Conservation (phyloP, 2,113 vertebrate species). For the Bubo scandiacus region DNA sequence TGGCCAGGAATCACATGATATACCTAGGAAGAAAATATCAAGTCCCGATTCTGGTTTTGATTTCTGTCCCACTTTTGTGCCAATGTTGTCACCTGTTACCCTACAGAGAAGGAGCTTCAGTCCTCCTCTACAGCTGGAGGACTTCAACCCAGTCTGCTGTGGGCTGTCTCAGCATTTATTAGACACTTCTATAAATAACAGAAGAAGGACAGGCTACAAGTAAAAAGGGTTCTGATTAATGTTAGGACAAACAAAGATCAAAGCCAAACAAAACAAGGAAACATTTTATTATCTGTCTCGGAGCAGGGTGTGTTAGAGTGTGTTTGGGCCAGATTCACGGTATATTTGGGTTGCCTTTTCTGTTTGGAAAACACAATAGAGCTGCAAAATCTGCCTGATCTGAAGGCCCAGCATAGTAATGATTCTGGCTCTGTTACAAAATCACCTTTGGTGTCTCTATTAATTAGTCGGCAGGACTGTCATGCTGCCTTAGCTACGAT, state of each 20-base stretch:
- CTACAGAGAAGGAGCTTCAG: not conserved
- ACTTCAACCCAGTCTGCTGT: not conserved
- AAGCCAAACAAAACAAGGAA: not conserved
- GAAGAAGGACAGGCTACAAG: not conserved
- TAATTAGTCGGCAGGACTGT: constrained; percentile 33
- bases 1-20: accelerated
- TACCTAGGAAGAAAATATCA: not conserved
- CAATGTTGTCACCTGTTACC: not conserved
- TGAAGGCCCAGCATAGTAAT: not conserved
- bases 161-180: not conserved
- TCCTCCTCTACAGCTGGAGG: not conserved
- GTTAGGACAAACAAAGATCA: not conserved
- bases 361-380: not conserved
- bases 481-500: constrained; percentile 12
- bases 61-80: not conserved
- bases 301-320: not conserved
- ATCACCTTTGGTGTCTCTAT: constrained; percentile 28
- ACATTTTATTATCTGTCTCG: not conserved
- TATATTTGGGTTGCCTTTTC: not conserved
- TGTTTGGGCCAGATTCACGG: not conserved
- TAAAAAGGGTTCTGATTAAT: not conserved
- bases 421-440: constrained; percentile 28
- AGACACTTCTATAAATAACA: not conserved
- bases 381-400: not conserved
- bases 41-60: not conserved